Evolutionary conservation across 2,888 invertebrate species (phyloP).

Genomic region (Saturnia japonica): DNA sequence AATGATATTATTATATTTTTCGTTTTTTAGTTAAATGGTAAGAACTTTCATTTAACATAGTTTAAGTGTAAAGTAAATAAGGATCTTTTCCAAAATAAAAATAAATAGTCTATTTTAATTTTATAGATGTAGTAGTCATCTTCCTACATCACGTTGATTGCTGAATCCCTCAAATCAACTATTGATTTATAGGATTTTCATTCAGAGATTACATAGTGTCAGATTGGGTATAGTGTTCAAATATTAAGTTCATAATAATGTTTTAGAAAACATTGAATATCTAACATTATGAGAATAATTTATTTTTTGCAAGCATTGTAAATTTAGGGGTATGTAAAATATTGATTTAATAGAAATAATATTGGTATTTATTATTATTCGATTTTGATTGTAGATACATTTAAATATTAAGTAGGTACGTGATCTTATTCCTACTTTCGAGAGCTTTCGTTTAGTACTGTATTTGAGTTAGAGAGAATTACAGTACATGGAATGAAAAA

Average conservation of each 20-base stretch:
- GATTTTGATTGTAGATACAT: neutral
- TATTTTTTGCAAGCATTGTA: neutral
- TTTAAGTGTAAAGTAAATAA: too few species aligned
- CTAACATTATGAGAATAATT: neutral
- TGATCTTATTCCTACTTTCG: neutral
- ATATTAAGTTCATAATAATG: neutral
- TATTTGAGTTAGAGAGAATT: too few species aligned
- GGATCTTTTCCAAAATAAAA: too few species aligned
- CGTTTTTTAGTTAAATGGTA: too few species aligned
- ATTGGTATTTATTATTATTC: neutral
- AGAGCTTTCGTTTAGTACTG: neutral
- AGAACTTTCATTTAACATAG: too few species aligned
- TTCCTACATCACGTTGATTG: too few species aligned
- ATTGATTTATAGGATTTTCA: neutral
- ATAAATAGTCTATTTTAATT: too few species aligned
- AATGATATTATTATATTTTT: too few species aligned
- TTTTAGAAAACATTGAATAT: neutral
- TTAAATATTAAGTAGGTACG: neutral
- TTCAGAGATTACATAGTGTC: neutral
- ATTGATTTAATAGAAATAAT: neutral
- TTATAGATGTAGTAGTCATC: too few species aligned
- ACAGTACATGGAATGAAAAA: too few species aligned
- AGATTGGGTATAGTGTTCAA: neutral
- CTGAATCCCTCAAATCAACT: too few species aligned
- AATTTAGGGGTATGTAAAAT: neutral